Conservation (phyloP, 2,113 vertebrate genomes). For the Cyprinodon tularosa region DNA sequence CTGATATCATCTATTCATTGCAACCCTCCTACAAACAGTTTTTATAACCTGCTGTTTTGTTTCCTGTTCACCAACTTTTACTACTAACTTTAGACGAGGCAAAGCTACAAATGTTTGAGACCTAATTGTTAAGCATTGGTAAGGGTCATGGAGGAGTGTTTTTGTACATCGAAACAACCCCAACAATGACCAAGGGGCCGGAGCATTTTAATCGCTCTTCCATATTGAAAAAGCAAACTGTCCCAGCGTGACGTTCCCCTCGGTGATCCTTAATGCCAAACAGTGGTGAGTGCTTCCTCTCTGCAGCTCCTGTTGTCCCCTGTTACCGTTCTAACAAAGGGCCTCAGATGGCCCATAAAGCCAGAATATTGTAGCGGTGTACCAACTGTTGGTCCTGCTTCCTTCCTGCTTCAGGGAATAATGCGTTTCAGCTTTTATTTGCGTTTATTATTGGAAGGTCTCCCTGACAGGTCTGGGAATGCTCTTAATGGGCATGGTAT, state of each 20-base stretch:
- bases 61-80: not conserved
- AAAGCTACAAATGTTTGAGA: not conserved
- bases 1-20: too few relatives aligned
- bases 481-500: slow-evolving; percentile 53
- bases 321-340: slow-evolving; percentile 73
- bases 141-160: slow-evolving; percentile 13
- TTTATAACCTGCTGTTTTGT: not conserved
- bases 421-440: slow-evolving; percentile 70
- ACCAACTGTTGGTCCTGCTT: slow-evolving; percentile 70
- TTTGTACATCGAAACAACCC: slow-evolving; percentile 41
- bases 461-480: slow-evolving; percentile 70
- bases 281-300: slow-evolving; percentile 62
- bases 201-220: slow-evolving; percentile 25
- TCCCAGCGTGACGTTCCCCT: slow-evolving; percentile 44
- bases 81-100: not conserved
- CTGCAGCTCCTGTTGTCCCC: slow-evolving; percentile 58
- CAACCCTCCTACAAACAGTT: too few relatives aligned
- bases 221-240: slow-evolving; percentile 50
- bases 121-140: not conserved
- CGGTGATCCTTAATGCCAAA: slow-evolving; percentile 50
- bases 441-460: slow-evolving; percentile 67
- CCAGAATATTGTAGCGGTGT: slow-evolving; percentile 56
- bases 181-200: slow-evolving; percentile 22
- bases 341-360: slow-evolving; percentile 68
- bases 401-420: slow-evolving; percentile 74